Evolutionary conservation across 2,888 invertebrate genomes (phyloP), one percentile per base, ranked within the genome.

Genomic region (Drosophila atripex): DNA sequence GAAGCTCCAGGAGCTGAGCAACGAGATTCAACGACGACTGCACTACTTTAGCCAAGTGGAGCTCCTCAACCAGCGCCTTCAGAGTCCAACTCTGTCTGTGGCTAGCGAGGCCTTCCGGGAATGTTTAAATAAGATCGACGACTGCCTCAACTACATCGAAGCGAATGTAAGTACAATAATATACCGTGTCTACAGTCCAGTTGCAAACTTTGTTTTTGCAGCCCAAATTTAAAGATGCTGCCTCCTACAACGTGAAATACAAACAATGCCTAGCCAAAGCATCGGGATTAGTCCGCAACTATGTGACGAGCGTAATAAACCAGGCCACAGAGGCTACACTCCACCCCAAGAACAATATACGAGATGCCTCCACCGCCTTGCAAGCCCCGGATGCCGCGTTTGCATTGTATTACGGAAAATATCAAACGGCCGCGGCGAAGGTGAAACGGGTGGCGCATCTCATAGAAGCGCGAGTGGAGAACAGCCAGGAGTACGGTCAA

Each of bases 381-480:
- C 78, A 80, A 8, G 92, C 93, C 12, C 88, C 90, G 0, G 95
- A 96, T 79, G 94, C 95, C 0, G 95, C 95, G 30, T 96, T 94
- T 92, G 97, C 95, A 49, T 94, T 94, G 35, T 98, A 97, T 89
- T 99, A 99, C 89, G 98, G 98, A 0, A 97, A 98, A 92, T 99
- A 99, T 90, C 97, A 98, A 90, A 96, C 97, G 0, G 96, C 97
- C n/a, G 95, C 98, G 0, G 95, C 96, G 0, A 96, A 97, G 89
- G 93, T 98, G 1, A 96, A 94, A 83, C 93, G 94, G 64, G 93
- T 99, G 8, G 95, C 98, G 45, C 94, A 94, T 69, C 94, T 97
- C 82, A 93, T 99, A 25, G 98, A 99, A 91, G 92, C 93, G 1
- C 93, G 97, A 56, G 93, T 95, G 0, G 94, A 95, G 53, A 94